Evolutionary conservation across 2,113 vertebrate species (phyloP).

Genomic region (Entelurus aequoreus): DNA sequence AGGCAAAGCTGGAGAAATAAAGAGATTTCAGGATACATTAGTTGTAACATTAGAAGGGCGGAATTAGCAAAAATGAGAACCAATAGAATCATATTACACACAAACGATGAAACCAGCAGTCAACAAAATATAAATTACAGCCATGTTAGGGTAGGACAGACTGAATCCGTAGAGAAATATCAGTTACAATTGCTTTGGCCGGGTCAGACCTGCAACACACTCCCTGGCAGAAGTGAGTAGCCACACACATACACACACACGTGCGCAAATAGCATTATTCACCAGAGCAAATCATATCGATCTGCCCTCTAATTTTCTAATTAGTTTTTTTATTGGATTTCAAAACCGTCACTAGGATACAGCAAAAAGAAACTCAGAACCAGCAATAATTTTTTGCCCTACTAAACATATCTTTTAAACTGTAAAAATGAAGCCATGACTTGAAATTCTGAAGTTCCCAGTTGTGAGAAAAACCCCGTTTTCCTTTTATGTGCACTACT

Average conservation of each 20-base stretch:
- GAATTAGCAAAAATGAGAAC: slow-evolving; percentile 66
- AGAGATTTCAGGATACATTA: slow-evolving; percentile 69
- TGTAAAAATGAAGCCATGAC: slow-evolving; percentile 69
- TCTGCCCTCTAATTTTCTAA: slow-evolving; percentile 74
- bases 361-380: slow-evolving; percentile 73
- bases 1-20: slow-evolving; percentile 57
- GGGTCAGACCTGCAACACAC: slow-evolving; percentile 58
- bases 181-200: slow-evolving; percentile 73
- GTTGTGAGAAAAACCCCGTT: no score
- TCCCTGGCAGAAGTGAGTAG: slow-evolving; percentile 49
- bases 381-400: slow-evolving; percentile 74
- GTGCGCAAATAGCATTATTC: slow-evolving; percentile 49
- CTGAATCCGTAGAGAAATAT: slow-evolving; percentile 67
- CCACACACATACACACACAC: slow-evolving; percentile 13
- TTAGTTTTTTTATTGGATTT: slow-evolving; percentile 80
- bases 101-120: slow-evolving; percentile 51
- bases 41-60: slow-evolving; percentile 65
- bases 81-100: slow-evolving; percentile 64
- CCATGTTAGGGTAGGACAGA: slow-evolving; percentile 48
- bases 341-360: slow-evolving; percentile 76
- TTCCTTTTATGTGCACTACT: slow-evolving; percentile 64
- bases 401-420: slow-evolving; percentile 70
- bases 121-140: slow-evolving; percentile 74
- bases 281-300: slow-evolving; percentile 72
- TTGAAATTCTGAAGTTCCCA: slow-evolving; percentile 64